Base-by-base conservation (phyloP, 2,888 invertebrate species). In the Trissonchulus sp. region DNA sequence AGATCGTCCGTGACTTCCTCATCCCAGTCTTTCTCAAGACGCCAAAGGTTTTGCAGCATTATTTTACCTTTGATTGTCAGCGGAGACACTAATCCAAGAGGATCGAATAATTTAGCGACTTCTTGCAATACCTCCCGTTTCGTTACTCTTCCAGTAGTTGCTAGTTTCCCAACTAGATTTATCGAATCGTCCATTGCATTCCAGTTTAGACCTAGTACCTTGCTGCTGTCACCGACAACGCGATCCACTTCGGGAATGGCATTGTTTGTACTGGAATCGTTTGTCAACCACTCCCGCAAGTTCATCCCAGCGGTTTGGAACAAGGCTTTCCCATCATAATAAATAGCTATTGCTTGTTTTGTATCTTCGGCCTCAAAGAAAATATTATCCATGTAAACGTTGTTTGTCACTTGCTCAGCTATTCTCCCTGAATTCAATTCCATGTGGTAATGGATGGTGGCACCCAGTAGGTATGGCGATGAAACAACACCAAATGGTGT, bases 401-500 rank as follows among this genome's bases (percentile, higher is more conserved):
- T 48, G 8, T 23, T 23, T 48, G 8, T 48, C 23, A 48, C 48
- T 48, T 48, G 48, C 8, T 8, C 8, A 48, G 48, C 48, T 15
- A 48, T 48, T 8, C 23, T 48, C 48, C 48, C 8, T 48, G 48
- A 23, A 48, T 48, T 48, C 23, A 48, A 15, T 48, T 48, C 65
- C 65, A 63, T 60, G 38, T 77, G 78, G 15, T 68, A 30, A 15
- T 74, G 69, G 15, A 81, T 76, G 0, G 77, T 65, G 0, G 69
- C 74, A 0, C 68, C 74, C 18, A 80, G 76, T n/a, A 79, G 36
- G 63, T 74, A 79, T 0, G 80, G 80, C 1, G 72, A 68, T 0
- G 65, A 60, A 1, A 38, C 73, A 0, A 79, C 63, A 15, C 80
- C 80, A 48, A 80, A 80, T 2, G 79, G 78, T 0, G 80, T 63